Conservation (phyloP, 2,888 invertebrate genomes). For the Torymus auratus region DNA sequence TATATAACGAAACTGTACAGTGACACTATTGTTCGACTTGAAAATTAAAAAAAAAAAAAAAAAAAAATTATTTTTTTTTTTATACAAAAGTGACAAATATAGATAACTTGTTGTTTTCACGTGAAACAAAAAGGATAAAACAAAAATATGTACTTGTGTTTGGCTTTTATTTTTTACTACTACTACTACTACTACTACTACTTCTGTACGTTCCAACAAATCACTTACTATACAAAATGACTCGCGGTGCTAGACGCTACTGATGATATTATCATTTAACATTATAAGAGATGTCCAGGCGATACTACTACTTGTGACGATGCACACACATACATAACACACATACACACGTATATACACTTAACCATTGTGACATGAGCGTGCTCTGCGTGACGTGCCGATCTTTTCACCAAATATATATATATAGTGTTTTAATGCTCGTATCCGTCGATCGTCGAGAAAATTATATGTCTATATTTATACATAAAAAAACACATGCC, state of each 20-base stretch:
- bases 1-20: slow-evolving; percentile 70
- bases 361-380: background rate
- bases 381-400: slow-evolving; percentile 52
- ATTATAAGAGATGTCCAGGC: slow-evolving; percentile 5
- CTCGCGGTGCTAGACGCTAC: slow-evolving; percentile 55
- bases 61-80: slow-evolving; percentile 52
- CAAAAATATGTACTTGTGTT: slow-evolving; percentile 47
- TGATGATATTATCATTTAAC: background rate
- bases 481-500: no score
- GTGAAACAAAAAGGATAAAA: slow-evolving; percentile 60
- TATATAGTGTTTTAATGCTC: slow-evolving; percentile 52
- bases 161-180: slow-evolving; percentile 40
- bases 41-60: slow-evolving; percentile 65
- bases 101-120: slow-evolving; percentile 74
- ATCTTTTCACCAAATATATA: slow-evolving; percentile 33
- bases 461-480: no score
- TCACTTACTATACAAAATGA: background rate
- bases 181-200: no score
- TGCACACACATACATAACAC: no score
- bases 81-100: slow-evolving; percentile 68
- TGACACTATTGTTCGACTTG: slow-evolving; percentile 72
- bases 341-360: no score
- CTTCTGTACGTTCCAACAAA: no score
- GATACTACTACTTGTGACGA: background rate
- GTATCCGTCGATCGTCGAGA: background rate